Base-by-base conservation (phyloP, 2,113 vertebrate species). In the Hipposideros armiger region DNA sequence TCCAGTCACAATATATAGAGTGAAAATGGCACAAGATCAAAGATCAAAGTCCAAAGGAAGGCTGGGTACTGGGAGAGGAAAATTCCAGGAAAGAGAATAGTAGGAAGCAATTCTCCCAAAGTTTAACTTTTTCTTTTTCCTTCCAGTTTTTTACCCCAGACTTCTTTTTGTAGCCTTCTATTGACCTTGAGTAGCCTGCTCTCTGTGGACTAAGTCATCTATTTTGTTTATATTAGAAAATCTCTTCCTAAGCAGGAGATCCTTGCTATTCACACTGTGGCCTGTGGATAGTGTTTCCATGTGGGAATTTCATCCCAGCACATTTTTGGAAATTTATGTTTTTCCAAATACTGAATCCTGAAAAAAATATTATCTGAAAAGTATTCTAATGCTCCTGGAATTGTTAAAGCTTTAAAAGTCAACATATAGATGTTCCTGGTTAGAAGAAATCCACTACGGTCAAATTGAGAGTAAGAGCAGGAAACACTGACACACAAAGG, bases 391-490 rank as follows among this genome's bases (percentile, higher is more conserved):
- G 95, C 26, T 90, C 11, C 11, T 96, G 16, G 7, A 70, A 47
- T 82, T 73, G 89, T 52, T 84, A 95, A 95, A 90, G 45, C 30
- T 62, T 91, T 80, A 90, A 81, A 73, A 94, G 47, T 86, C 42
- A 84, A 36, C 7, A 28, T 30, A 56, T 30, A 66, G 8, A 56
- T 58, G 0, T 81, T 89, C 13, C 24, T 95, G 16, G 45, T 83
- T 88, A 86, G 70, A 74, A 81, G 56, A 87, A 74, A 78, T 86
- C 14, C 36, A 36, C 22, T 9, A 0, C 20, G 36, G 45, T 88
- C 11, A 60, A 70, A 22, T 10, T 60, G 22, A 80, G 91, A 90
- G 30, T 67, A 32, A 73, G 24, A 77, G 16, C 69, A 73, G 36
- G 64, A 82, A 77, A 42, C 28, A 73, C 14, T 19, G 42, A 16